Base-by-base conservation (phyloP, 2,113 vertebrate species). In the Seriola aureovittata region DNA sequence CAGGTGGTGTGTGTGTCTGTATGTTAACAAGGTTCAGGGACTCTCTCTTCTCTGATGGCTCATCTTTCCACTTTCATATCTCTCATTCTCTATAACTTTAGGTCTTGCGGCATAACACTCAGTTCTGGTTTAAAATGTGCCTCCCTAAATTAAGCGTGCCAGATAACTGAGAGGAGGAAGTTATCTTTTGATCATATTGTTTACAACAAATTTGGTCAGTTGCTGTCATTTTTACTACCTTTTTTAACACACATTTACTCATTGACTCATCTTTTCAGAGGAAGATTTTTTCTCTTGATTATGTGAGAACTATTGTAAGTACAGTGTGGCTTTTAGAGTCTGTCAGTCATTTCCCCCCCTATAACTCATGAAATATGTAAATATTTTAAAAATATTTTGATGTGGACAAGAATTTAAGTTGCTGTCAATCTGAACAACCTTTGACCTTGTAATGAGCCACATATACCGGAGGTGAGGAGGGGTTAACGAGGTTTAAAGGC, bases 1-100 rank as follows among this genome's bases (percentile, higher is more conserved):
- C 84, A 87, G 82, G 76, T 87, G 86, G 67, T 34, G 62, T 32
- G 73, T 68, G 62, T 32, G 73, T 59, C 25, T 54, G 13, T 70
- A 38, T 62, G 44, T 58, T 74, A 81, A 82, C 32, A 40, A 40
- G 52, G 44, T 77, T 74, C 60, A 68, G 63, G 36, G 19, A 71
- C 60, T 79, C 38, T 62, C 72, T 81, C 3, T 17, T 57, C 52
- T 82, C 55, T 64, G 16, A 87, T 62, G 64, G 78, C 48, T 82
- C n/a, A 21, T 72, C 17, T 72, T 62, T 85, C 46, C 23, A 52
- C 19, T 71, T 82, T 66, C 60, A 46, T 55, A 59, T 65, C 0
- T 71, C 0, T 55, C 13, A 48, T 67, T 48, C 42, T 52, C 19
- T 32, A 4, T 21, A 48, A 42, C 65, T 55, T 42, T 14, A 70